A percentile compares a stretch with the other conserved stretches of the same genome.
Conservation (phyloP, 2,888 invertebrate genomes). For the Rotaria magnacalcarata region DNA sequence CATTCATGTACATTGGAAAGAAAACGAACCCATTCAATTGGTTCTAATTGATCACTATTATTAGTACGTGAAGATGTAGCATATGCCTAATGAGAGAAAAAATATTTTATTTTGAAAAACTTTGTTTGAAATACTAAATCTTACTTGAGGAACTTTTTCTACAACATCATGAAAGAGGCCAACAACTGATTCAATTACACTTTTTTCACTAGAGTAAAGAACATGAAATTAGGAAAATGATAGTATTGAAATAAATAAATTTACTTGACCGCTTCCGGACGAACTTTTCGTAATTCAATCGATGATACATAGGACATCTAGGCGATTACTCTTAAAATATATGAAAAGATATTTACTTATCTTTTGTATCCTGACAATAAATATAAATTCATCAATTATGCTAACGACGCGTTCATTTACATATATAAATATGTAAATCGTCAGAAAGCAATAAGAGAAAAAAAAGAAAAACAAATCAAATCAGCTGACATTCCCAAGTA, state of each 20-base stretch:
- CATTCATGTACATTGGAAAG: conserved; percentile 1
- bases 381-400: background rate
- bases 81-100: background rate
- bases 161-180: conserved; percentile 8
- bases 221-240: background rate
- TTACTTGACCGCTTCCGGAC: conserved; percentile 9
- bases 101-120: too few relatives aligned
- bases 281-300: conserved; percentile 29
- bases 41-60: conserved; percentile 16
- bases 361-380: background rate
- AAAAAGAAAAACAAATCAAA: background rate
- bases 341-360: background rate
- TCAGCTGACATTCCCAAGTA: background rate
- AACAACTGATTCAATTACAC: conserved; percentile 18
- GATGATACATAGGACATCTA: conserved; percentile 29
- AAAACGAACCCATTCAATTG: conserved; percentile 30
- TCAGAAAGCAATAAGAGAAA: background rate
- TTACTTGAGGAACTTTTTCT: conserved; percentile 31
- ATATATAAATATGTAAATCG: background rate
- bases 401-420: background rate
- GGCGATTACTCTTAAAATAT: background rate
- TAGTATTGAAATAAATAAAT: background rate
- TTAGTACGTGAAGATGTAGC: background rate
- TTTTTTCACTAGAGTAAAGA: background rate
- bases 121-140: background rate